phyloP scores from a whole-genome alignment of 2,797 vertebrate genomes.

The Tarsius wallacei region DNA sequence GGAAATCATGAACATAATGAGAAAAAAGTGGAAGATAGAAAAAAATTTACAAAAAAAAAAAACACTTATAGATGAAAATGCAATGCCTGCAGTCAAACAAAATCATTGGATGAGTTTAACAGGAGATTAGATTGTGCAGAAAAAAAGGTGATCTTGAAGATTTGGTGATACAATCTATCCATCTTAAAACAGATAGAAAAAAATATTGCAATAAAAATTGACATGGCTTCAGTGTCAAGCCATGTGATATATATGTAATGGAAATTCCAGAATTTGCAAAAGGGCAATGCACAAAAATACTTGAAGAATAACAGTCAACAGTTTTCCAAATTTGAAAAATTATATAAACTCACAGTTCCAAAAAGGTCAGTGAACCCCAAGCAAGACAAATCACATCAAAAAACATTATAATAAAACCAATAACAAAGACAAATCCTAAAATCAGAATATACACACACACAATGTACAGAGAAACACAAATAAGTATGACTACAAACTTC shows the following conservation, averaged over 20 bases:
- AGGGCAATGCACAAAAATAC: background rate
- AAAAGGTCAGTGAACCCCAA: background rate
- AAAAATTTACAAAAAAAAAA: background rate
- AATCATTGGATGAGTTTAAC: background rate
- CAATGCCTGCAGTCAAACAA: background rate
- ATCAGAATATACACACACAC: background rate
- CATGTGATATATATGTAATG: background rate
- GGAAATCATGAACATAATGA: background rate
- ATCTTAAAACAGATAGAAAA: background rate
- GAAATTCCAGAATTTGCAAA: slow-evolving; percentile 10
- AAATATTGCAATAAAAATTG: background rate
- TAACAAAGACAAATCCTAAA: background rate
- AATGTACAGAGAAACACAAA: background rate
- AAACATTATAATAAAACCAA: background rate
- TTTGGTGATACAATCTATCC: background rate
- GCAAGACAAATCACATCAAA: background rate
- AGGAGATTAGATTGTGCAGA: background rate
- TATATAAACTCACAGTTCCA: background rate
- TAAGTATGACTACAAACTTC: background rate
- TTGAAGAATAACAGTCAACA: background rate
- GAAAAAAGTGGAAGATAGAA: background rate
- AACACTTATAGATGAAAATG: background rate
- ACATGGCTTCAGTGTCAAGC: background rate
- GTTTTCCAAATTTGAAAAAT: background rate
- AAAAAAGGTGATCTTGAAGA: background rate